Evolutionary conservation across 2,113 vertebrate species (phyloP), one percentile per base, ranked within the genome.

Genomic region (Saguinus midas): DNA sequence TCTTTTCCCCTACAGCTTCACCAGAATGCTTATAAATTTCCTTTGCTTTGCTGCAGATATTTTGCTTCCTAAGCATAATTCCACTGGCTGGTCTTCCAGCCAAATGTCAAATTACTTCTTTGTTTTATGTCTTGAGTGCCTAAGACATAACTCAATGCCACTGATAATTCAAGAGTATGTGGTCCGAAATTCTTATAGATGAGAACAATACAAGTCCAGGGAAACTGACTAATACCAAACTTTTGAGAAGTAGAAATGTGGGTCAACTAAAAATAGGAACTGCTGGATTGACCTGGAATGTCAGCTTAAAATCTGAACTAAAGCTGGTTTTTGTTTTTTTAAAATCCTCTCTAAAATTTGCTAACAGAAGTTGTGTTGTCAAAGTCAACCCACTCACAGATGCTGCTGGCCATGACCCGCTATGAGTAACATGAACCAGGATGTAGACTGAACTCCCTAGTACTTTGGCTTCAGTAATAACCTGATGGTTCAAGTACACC

Each of bases 41-140:
- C 45, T 81, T 73, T 14, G 78, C 48, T 50, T 70, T 50, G 20
- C 90, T 58, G 23, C 37, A 85, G 73, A 32, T n/a, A 79, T 80
- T 90, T 84, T 93, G 83, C 94, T 95, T 90, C 70, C 79, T 81
- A 50, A 96, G 96, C 78, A 93, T 68, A 57, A 86, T 93, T 90
- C 70, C 61, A n/a, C 73, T n/a, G 75, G 29, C 48, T 55, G 58
- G 64, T 48, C 81, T 82, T 73, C 61, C 37, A 90, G 79, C 73
- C 68, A 95, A 61, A 87, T 83, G 81, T 64, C 88, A 97, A 64
- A 66, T 66, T 45, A 61, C 52, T 61, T 57, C 66, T 55, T 32
- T 16, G 57, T 93, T 97, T 94, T 97, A 95, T 40, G 43, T 66
- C 57, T 76, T 90, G 35, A 18, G 48, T 61, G 14, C 45, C 50